Evolutionary conservation across 2,888 invertebrate species (phyloP).

Genomic region (Alsophila aescularia): DNA sequence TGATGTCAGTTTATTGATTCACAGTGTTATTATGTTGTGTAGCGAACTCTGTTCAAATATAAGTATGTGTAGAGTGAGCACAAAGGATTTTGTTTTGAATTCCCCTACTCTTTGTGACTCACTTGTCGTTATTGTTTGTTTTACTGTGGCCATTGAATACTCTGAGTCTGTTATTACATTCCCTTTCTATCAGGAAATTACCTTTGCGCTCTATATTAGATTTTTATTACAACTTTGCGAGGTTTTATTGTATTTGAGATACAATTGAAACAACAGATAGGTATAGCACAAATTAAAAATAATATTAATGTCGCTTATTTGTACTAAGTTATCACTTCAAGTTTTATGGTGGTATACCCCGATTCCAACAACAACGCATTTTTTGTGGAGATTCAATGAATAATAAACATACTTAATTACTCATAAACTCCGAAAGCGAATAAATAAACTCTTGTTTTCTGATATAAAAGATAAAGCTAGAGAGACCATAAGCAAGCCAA

Average conservation of each 20-base stretch:
- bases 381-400: too few species aligned
- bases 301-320: too few species aligned
- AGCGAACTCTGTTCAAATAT: too few species aligned
- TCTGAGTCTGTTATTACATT: conserved; percentile 1
- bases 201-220: background rate
- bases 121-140: background rate
- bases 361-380: too few species aligned
- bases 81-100: background rate
- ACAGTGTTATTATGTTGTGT: too few species aligned
- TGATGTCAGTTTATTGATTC: too few species aligned
- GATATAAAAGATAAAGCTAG: conserved; percentile 1
- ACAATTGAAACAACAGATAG: background rate
- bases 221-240: background rate
- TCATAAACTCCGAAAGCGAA: background rate
- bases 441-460: conserved; percentile 4
- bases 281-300: background rate
- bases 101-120: background rate
- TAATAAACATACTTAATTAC: background rate
- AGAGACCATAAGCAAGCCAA: conserved; percentile 6
- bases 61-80: too few species aligned
- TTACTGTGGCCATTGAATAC: too few species aligned
- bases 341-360: too few species aligned
- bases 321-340: background rate
- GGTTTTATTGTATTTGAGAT: background rate
- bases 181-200: background rate